Base-by-base conservation (phyloP, 2,113 vertebrate genomes). In the Alouatta palliata region DNA sequence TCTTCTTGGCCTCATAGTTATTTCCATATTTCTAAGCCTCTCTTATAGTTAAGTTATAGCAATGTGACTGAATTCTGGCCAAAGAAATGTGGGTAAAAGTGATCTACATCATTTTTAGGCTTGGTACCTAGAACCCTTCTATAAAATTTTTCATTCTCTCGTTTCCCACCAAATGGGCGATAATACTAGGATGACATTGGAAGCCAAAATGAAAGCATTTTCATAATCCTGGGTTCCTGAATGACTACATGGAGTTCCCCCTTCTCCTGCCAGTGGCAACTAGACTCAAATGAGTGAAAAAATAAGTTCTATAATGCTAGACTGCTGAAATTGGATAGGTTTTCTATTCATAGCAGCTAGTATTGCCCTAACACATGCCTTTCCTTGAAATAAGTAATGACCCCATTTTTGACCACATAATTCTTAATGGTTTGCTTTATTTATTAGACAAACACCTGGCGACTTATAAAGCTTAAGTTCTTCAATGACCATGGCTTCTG, bases 301-400 rank as follows among this genome's bases (percentile, higher is more conserved):
- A 70, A 70, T 56, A 56, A 92, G 87, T 85, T 66, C 3, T 73
- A 2, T 81, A 40, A 8, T 90, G 49, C 43, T 52, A 58, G 52
- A 23, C n/a, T 64, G 71, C 47, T 43, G 27, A 56, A 56, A 82
- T 77, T 47, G 68, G 70, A 77, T 21, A 64, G 40, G 1, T 64
- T 91, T 85, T 88, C 19, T 43, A 58, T 79, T 66, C 52, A 25
- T 0, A 40, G 21, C 23, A 86, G 45, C 45, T 76, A 83, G 43
- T 66, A 68, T 77, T 89, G 11, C 47, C 61, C 82, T 64, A 75
- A 66, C 13, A 49, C 8, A 37, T 71, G 40, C 14, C 37, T 84
- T 80, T 83, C 71, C 20, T 49, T 79, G 61, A 92, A 96, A 82
- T 88, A 82, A 93, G 37, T 32, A 81, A 84, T 21, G 17, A 56